A percentile compares a stretch with the other conserved stretches of the same genome.
phyloP scores from a whole-genome alignment of 1,140 invertebrate genomes.

The Holcopasites calliopsidis region DNA sequence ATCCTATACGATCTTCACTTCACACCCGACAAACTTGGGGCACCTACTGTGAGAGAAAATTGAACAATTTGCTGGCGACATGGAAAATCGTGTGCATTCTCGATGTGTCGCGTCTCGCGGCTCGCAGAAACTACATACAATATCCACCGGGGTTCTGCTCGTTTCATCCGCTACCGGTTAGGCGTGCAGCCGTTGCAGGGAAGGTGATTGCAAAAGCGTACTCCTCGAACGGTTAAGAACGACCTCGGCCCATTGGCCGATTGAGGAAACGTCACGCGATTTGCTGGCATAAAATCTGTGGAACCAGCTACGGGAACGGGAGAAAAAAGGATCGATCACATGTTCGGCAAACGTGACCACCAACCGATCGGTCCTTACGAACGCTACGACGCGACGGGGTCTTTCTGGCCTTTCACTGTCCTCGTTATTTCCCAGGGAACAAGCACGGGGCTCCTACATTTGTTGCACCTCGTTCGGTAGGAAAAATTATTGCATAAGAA shows the following conservation, averaged over 20 bases:
- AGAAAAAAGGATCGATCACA: constrained; percentile 54
- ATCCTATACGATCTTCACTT: too few relatives aligned
- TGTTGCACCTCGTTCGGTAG: constrained; percentile 40
- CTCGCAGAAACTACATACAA: neutral
- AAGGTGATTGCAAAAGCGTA: constrained; percentile 34
- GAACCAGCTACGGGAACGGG: constrained; percentile 12
- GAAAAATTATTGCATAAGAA: constrained; percentile 66
- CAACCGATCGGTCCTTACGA: constrained; percentile 41
- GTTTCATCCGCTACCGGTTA: too few relatives aligned
- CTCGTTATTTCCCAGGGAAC: constrained; percentile 49
- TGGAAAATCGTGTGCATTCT: constrained; percentile 3
- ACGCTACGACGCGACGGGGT: too few relatives aligned
- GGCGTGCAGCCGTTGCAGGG: neutral
- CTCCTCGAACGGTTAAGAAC: constrained; percentile 25
- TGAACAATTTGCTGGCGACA: neutral
- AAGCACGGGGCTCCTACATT: constrained; percentile 46
- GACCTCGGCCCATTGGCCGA: constrained; percentile 55
- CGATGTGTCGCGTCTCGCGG: neutral
- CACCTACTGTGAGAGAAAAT: neutral
- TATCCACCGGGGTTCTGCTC: neutral
- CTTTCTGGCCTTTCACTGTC: constrained; percentile 64
- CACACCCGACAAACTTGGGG: too few relatives aligned
- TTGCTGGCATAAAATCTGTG: constrained; percentile 44
- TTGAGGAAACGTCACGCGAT: constrained; percentile 39
- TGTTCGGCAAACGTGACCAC: constrained; percentile 63